Evolutionary conservation across 2,888 invertebrate species (phyloP).

Genomic region (Plebejus argus): DNA sequence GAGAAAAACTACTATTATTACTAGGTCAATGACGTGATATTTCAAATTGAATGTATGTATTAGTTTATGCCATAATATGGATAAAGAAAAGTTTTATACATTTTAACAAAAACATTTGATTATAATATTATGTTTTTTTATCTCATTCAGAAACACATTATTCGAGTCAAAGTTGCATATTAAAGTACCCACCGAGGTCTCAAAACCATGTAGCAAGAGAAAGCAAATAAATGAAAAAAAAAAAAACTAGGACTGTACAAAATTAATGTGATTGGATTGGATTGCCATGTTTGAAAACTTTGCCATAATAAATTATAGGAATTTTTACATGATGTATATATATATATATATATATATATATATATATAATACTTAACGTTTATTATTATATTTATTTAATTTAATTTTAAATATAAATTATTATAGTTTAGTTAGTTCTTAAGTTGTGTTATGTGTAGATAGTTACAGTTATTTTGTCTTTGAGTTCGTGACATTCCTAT

Average conservation of each 20-base stretch:
- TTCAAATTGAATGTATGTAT: not conserved
- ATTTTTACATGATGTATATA: too few species aligned
- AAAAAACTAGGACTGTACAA: not conserved
- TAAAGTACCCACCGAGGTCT: not conserved
- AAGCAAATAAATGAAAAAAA: not conserved
- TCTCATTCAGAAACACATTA: not conserved
- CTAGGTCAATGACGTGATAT: not conserved
- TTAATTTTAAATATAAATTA: not conserved
- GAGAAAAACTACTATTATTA: not conserved
- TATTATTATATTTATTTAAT: not conserved
- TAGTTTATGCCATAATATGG: not conserved
- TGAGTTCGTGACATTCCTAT: not conserved
- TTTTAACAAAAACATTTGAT: not conserved
- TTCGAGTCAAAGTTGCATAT: not conserved
- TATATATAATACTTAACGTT: not conserved
- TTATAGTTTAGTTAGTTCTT: not conserved
- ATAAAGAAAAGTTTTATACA: not conserved
- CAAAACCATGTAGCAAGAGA: not conserved
- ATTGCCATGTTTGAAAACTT: constrained; percentile 10
- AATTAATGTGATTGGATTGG: not conserved
- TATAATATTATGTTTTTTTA: not conserved
- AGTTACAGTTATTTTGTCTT: too few species aligned
- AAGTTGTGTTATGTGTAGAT: not conserved
- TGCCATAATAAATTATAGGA: not conserved
- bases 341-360: too few species aligned